These are phyloP conservation scores for Antedon mediterranea DNA, from an alignment of 53 echinoderm and acorn worm species.

Conservation along the genomic window DNA sequence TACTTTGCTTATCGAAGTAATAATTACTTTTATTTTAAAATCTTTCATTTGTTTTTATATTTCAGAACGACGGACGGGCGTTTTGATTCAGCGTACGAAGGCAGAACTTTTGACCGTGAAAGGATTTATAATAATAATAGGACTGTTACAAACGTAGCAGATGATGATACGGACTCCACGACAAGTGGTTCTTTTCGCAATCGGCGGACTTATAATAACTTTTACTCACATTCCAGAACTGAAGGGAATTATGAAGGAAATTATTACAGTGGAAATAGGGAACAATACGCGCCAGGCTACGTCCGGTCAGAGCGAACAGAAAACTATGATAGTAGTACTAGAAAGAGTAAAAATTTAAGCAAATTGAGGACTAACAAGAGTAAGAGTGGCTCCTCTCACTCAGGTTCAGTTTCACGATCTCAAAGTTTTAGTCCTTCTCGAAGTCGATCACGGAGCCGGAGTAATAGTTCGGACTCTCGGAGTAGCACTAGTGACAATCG, in stretches of 20 bases:
- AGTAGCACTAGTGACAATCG: constrained; percentile 90
- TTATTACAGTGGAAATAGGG: neutral
- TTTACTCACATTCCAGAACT: constrained; percentile 85
- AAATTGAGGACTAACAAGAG: constrained; percentile 64
- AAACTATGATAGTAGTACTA: neutral
- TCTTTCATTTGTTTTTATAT: constrained; percentile 1
- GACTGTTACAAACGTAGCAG: constrained; percentile 59
- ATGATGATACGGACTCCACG: constrained; percentile 2
- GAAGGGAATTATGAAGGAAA: neutral
- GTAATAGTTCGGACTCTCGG: constrained; percentile 80
- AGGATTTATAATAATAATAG: constrained; percentile 19
- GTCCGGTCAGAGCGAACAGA: neutral
- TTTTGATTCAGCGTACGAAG: constrained; percentile 82
- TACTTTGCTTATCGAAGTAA: too few relatives aligned
- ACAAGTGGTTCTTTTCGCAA: neutral
- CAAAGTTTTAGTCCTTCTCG: constrained; percentile 73
- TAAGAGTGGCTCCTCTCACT: constrained; percentile 72
- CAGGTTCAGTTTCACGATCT: constrained; percentile 63
- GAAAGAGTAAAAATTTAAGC: constrained; percentile 12
- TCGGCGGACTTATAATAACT: constrained; percentile 20
- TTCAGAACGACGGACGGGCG: constrained; percentile 82
- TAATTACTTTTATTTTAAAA: too few relatives aligned
- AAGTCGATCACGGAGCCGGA: constrained; percentile 57
- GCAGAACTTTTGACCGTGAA: constrained; percentile 16
- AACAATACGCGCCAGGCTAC: neutral